Base-by-base conservation (phyloP, 2,797 vertebrate genomes). In the Hypotaenidia okinawae region DNA sequence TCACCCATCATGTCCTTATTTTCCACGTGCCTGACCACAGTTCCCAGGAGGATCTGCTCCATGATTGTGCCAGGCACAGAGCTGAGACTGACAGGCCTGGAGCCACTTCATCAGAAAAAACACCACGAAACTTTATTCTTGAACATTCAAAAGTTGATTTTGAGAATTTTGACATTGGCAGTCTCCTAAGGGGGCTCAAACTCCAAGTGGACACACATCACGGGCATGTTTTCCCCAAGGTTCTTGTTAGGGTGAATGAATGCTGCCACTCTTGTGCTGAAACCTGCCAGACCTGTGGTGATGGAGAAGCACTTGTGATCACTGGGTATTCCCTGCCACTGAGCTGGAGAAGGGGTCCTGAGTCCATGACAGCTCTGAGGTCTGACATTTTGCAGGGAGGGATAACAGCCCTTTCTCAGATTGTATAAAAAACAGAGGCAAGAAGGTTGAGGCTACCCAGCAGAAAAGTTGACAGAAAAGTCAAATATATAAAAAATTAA, bases 251-350 rank as follows among this genome's bases (percentile, higher is more conserved):
- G 9, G 10, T 33, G 45, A 74, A 54, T 3, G 10, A 81, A 54
- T 3, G 13, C n/a, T 72, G 43, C 23, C 16, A 41, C 24, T 10
- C 18, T n/a, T n/a, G 43, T 37, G 23, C 66, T 58, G 37, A 41
- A 51, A 58, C 13, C 19, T 64, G 11, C 8, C 24, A 30, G 27
- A 35, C 21, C 41, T 5, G 1, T 23, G 8, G n/a, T 0, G 1
- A 23, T 4, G 24, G 47, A 47, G 16, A 11, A 67, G 35, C 7
- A 32, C 35, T 37, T 21, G 28, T 8, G 18, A 13, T 27, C 33
- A n/a, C 13, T 23, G 37, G 35, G 10, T 24, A 23, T 77, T 83
- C 43, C 25, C 35, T 51, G 51, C 22, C 35, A 28, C 43, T 58
- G 51, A 51, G 37, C 35, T 27, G 49, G 17, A 47, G 24, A 25